Base-by-base conservation (phyloP, 2,113 vertebrate genomes). In the Equus przewalskii region DNA sequence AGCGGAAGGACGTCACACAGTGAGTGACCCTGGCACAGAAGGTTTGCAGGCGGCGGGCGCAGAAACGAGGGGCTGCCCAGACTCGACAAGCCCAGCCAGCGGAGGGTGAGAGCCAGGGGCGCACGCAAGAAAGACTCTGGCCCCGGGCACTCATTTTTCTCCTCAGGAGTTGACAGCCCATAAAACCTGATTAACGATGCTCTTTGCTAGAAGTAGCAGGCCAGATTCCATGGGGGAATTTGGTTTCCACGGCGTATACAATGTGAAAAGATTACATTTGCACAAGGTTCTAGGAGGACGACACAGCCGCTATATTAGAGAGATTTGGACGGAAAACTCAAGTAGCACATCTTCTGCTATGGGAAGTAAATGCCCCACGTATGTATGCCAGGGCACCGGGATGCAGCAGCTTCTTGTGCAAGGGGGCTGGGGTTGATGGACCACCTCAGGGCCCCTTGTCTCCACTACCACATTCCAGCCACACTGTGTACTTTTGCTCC, bases 391-490 rank as follows among this genome's bases (percentile, higher is more conserved):
- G 30, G 62, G 6, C 82, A 3, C 33, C 2, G 9, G 60, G 26
- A 36, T 0, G 0, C 0, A 1, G n/a, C 28, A 13, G 22, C 56
- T 30, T 51, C 46, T n/a, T 6, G 9, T 0, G 0, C 19, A n/a
- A n/a, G 69, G 54, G 21, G 7, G 7, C 58, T 4, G 44, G 41
- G 13, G 22, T 2, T 0, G 54, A 75, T 6, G 54, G 54, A 33
- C 28, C 49, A 0, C 33, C 67, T 10, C 11, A 2, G 24, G 67
- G 19, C 44, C 16, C 24, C 19, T 41, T 0, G 19, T 6, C 36
- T 21, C 16, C 7, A 5, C 56, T 13, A 1, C 4, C 10, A 9
- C n/a, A 4, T 30, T 18, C 56, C 24, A 56, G n/a, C 26, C 30
- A 1, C 28, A 7, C 11, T 0, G 33, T 0, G 2, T 16, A 65